These are phyloP conservation scores for Cryptus viduatorius DNA, from an alignment of 2,888 invertebrate genomes.

Conservation along the genomic window DNA sequence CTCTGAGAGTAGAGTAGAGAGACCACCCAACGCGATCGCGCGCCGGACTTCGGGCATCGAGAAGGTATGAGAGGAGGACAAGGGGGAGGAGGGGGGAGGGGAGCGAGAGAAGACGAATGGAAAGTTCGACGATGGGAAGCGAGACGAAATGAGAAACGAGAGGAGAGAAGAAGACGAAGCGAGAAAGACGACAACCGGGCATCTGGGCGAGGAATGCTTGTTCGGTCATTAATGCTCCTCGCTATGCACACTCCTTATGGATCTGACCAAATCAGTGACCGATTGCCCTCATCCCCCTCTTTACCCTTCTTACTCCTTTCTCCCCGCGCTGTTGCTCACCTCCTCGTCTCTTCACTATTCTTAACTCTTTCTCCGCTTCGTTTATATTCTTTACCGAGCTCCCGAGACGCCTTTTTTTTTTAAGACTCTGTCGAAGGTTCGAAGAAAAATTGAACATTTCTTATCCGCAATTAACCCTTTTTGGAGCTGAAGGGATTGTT, in stretches of 20 bases:
- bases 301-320: constrained; percentile 21
- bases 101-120: constrained; percentile 68
- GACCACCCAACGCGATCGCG: constrained; percentile 85
- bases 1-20: constrained; percentile 78
- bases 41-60: constrained; percentile 79
- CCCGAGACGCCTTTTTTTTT: background rate
- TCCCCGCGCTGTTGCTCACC: constrained; percentile 4
- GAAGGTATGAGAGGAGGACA: constrained; percentile 72
- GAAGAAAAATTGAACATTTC: background rate
- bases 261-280: constrained; percentile 84
- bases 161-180: constrained; percentile 61
- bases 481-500: no score
- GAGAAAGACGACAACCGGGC: constrained; percentile 67
- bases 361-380: constrained; percentile 31
- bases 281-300: constrained; percentile 77
- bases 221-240: constrained; percentile 83
- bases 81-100: constrained; percentile 62
- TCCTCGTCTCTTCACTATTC: constrained; percentile 1
- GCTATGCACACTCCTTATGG: constrained; percentile 83
- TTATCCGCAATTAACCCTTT: background rate
- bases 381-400: constrained; percentile 34
- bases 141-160: constrained; percentile 38
- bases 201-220: constrained; percentile 82
- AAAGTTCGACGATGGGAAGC: constrained; percentile 49
- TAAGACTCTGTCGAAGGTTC: background rate